These are phyloP conservation scores for Crossaster papposus DNA, from an alignment of 53 echinoderm and acorn worm genomes.

Conservation along the genomic window DNA sequence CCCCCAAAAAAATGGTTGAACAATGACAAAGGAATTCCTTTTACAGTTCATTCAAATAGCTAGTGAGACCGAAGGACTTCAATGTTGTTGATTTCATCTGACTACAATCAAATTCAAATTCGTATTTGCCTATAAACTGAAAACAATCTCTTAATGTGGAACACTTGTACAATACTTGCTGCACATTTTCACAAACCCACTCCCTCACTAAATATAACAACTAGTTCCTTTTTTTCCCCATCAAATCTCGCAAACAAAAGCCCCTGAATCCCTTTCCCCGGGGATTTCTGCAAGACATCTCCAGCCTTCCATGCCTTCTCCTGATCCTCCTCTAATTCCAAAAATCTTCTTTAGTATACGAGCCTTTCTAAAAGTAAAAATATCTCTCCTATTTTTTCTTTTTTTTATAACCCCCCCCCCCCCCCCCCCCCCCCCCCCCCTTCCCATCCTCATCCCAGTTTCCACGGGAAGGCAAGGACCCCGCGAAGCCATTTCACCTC, in stretches of 20 bases:
- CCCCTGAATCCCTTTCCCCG: constrained; percentile 6
- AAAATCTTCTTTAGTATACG: constrained; percentile 50
- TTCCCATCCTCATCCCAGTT: background rate
- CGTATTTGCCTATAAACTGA: too few species aligned
- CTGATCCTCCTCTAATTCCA: constrained; percentile 52
- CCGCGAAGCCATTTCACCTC: background rate
- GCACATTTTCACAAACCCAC: background rate
- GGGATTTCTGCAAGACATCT: background rate
- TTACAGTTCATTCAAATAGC: too few species aligned
- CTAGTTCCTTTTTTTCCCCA: constrained; percentile 36
- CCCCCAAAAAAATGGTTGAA: too few species aligned
- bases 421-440: too few species aligned
- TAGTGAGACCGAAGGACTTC: too few species aligned
- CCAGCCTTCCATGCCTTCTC: constrained; percentile 6
- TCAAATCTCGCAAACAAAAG: constrained; percentile 18
- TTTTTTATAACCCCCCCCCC: background rate
- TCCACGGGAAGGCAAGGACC: constrained; percentile 14
- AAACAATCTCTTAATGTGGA: background rate
- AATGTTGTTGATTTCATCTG: too few species aligned
- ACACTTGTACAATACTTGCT: background rate
- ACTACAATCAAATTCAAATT: too few species aligned
- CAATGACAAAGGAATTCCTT: too few species aligned
- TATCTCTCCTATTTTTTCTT: constrained; percentile 16
- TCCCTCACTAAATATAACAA: background rate
- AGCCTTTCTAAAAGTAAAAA: background rate